Evolutionary conservation across 2,888 invertebrate species (phyloP), one percentile per base, ranked within the genome.

Genomic region (Agrochola macilenta): DNA sequence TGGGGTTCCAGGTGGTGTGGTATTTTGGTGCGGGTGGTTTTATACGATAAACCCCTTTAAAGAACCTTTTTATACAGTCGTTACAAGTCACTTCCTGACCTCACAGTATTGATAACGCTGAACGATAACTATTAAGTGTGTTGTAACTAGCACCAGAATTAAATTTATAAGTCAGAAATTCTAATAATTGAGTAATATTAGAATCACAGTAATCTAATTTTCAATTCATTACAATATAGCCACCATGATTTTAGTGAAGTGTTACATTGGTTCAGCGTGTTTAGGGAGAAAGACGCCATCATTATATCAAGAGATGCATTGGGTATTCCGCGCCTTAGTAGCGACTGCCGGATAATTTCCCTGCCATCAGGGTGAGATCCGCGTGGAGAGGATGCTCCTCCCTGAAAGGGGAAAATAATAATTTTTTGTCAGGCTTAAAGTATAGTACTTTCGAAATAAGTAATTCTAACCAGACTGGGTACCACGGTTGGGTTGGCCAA

Each of bases 321-420:
- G 46, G 83, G 75, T 9, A 84, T 30, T 26, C 70, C 79, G 5
- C 64, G 74, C 5, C 61, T 78, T 54, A 84, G 14, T 54, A 85
- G 35, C 43, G 81, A 39, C 46, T 87, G 52, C 86, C 84, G 72
- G 85, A 88, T 80, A 88, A 82, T 76, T 49, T 85, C 68, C 73
- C 86, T 64, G 85, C 86, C 77, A 80, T 77, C 81, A 88, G 74
- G 69, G 61, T 74, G 35, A 87, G 86, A 30, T 69, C 72, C 57
- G 20, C 46, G 49, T 87, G 82, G 17, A 88, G 81, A 1, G 78
- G 81, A 71, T 88, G 85, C 11, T 49, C 9, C 4, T 69, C 60
- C 26, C 89, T 87, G 84, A 80, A 88, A 89, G 83, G 80, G 1
- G 87, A 89, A 35, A 61, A 52, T 52, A 86, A 71, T 7, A 87